phyloP scores from a whole-genome alignment of 1,140 invertebrate species.

The Drosophila elegans region DNA sequence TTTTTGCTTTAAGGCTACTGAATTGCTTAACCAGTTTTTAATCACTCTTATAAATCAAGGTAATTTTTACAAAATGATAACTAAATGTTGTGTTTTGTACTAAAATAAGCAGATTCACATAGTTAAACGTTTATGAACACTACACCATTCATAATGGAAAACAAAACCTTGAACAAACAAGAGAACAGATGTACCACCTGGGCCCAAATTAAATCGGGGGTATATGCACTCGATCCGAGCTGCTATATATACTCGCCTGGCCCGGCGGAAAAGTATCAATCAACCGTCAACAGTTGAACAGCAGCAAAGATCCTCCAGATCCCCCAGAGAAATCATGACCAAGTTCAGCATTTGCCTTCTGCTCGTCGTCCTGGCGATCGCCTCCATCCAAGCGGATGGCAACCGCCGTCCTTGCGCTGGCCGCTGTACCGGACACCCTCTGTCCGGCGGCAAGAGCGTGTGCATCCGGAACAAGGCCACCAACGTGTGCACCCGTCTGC shows the following conservation, averaged over 20 bases:
- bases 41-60: too few relatives aligned
- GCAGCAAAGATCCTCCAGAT: not conserved
- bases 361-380: slow-evolving; percentile 24
- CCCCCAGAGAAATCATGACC: slow-evolving; percentile 34
- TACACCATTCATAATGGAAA: not conserved
- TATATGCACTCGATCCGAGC: too few relatives aligned
- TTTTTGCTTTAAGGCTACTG: too few relatives aligned
- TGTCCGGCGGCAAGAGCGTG: slow-evolving; percentile 16
- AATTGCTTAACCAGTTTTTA: too few relatives aligned
- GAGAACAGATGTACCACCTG: slow-evolving; percentile 11
- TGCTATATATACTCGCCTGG: slow-evolving; percentile 15
- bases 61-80: too few relatives aligned
- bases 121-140: not conserved
- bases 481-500: slow-evolving; percentile 59
- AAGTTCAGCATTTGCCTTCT: slow-evolving; percentile 54
- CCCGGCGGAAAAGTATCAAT: slow-evolving; percentile 4
- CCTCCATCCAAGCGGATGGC: slow-evolving; percentile 33
- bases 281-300: not conserved
- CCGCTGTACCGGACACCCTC: slow-evolving; percentile 37
- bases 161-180: not conserved
- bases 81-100: too few relatives aligned
- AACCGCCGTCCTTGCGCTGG: slow-evolving; percentile 26
- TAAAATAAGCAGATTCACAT: not conserved
- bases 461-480: slow-evolving; percentile 43
- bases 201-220: not conserved